These are phyloP conservation scores for Oreochromis mossambicus DNA, from an alignment of 2,797 vertebrate species.

Conservation along the genomic window DNA sequence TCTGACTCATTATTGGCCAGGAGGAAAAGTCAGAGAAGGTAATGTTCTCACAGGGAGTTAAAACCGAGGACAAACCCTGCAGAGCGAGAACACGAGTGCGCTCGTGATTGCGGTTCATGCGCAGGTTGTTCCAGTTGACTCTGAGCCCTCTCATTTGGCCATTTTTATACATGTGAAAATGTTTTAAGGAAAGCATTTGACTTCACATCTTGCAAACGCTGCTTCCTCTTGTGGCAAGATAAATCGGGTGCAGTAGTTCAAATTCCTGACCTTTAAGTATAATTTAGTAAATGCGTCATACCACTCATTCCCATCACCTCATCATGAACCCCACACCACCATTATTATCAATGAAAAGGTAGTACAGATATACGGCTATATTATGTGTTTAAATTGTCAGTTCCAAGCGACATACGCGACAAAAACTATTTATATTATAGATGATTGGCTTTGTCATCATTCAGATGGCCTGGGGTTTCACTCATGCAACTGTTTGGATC, in stretches of 20 bases:
- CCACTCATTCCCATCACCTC: background rate
- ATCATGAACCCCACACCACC: constrained; percentile 25
- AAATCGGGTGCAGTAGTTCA: background rate
- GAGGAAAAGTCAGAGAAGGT: background rate
- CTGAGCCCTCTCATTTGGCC: background rate
- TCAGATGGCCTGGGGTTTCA: background rate
- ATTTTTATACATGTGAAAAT: constrained; percentile 9
- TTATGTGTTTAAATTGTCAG: background rate
- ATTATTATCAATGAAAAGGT: background rate
- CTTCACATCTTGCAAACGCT: background rate
- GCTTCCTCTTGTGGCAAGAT: background rate
- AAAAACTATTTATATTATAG: background rate
- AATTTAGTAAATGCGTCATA: background rate
- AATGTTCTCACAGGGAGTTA: constrained; percentile 24
- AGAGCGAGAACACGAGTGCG: background rate
- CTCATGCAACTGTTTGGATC: constrained; percentile 8
- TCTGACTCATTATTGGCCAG: constrained; percentile 6
- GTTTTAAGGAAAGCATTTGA: background rate
- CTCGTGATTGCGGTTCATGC: constrained; percentile 2
- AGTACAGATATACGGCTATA: background rate
- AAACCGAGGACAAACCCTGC: background rate
- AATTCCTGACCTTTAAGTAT: background rate
- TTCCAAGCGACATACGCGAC: constrained; percentile 27
- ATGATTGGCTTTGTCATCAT: background rate
- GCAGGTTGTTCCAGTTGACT: background rate